A percentile compares a stretch with the other conserved stretches of the same genome.
These are phyloP conservation scores for Halisarca cf. caerulea DNA, from an alignment of 37 sponge, comb jelly and placozoan genomes.

Conservation along the genomic window DNA sequence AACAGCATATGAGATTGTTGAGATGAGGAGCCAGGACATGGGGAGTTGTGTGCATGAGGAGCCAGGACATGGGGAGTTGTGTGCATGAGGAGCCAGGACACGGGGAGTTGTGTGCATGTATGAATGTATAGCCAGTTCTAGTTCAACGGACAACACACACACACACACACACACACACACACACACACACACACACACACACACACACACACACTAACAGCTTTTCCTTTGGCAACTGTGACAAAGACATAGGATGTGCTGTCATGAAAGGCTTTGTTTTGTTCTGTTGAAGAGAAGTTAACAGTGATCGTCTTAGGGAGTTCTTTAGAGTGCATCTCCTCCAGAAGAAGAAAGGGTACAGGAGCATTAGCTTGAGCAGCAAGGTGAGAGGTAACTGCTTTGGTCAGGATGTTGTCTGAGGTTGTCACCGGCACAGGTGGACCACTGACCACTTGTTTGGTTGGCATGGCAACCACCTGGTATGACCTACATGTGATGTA, in stretches of 20 bases:
- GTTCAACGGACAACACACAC: no score
- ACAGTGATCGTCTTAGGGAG: conserved; percentile 42
- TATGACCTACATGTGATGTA: conserved; percentile 60
- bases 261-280: conserved; percentile 34
- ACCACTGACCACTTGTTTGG: background rate
- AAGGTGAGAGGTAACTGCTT: conserved; percentile 26
- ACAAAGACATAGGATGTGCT: conserved; percentile 52
- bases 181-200: background rate
- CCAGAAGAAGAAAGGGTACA: conserved; percentile 57
- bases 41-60: background rate
- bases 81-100: background rate
- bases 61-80: background rate
- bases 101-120: background rate
- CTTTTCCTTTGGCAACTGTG: conserved; percentile 19
- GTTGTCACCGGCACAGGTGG: conserved; percentile 34
- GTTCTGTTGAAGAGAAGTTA: background rate
- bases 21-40: background rate
- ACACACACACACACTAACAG: background rate
- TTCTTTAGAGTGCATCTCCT: background rate
- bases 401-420: background rate
- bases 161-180: no score
- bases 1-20: no score
- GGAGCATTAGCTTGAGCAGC: conserved; percentile 25
- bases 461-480: conserved; percentile 52
- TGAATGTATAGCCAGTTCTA: no score